Base-by-base conservation (phyloP, 2,888 invertebrate genomes). In the Monochamus alternatus region DNA sequence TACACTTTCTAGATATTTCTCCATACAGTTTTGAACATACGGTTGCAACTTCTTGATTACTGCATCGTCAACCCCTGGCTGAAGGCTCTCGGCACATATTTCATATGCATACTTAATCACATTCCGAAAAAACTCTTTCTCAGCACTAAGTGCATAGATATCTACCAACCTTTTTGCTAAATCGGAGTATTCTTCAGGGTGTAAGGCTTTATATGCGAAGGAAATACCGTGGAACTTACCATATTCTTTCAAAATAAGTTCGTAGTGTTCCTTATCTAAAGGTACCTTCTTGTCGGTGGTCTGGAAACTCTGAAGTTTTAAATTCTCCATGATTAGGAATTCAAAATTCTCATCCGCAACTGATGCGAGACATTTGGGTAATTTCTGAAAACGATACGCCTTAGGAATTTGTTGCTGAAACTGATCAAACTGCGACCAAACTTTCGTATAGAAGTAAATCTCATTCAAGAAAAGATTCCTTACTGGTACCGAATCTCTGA, bases 161-260 rank as follows among this genome's bases (percentile, higher is more conserved):
- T 66, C 4, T 64, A 14, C 30, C 12, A 75, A 32, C 0, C 31
- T 5, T 8, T 3, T 43, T 14, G 59, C 12, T 8, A 75, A 2
- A 52, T 76, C 52, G 3, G 75, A 30, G 75, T 77, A 83, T 8
- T 72, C 71, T 55, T 74, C 73, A 0, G 75, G 73, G 38, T 79
- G 59, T 43, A 77, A 63, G 43, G 80, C 72, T 70, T 76, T 81
- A 51, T 80, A 69, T 2, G 80, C 83, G 51, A 80, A 81, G 0
- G 82, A 81, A 30, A 80, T 55, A 12, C 80, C 82, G 71, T 85
- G 85, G 32, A 82, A 81, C 64, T 76, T 75, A 5, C 79, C 85
- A 32, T 84, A 81, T 44, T 80, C 78, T 55, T 78, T 75, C 12
- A 84, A 64, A 55, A 84, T 77, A 1, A 81, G 31, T n/a, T 75